phyloP scores from a whole-genome alignment of 2,113 vertebrate genomes.

The Ochotona curzoniae region DNA sequence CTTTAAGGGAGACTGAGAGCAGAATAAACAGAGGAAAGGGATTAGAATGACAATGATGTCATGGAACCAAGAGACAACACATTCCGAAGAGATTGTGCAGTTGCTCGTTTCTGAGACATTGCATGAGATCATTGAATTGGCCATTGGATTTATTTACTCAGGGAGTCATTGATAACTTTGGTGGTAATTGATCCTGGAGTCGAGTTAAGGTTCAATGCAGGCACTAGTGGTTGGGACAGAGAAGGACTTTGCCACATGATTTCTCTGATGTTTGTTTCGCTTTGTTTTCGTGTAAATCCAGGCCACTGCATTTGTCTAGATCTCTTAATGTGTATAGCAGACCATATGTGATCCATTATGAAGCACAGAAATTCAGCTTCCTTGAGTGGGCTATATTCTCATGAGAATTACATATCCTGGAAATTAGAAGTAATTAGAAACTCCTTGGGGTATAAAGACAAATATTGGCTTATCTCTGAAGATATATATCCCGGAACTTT shows the following conservation, averaged over 20 bases:
- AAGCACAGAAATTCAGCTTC: background rate
- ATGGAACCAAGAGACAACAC: background rate
- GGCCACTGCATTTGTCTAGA: background rate
- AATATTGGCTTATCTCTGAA: background rate
- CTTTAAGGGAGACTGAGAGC: background rate
- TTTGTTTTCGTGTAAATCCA: background rate
- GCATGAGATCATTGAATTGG: background rate
- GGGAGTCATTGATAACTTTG: conserved; percentile 16
- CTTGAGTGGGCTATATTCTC: background rate
- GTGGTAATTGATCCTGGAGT: background rate
- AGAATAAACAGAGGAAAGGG: no score
- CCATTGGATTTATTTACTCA: background rate
- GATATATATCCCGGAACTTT: background rate
- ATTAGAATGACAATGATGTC: background rate
- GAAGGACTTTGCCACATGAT: background rate
- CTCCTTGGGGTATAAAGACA: background rate
- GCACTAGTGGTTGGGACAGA: background rate
- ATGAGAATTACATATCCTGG: background rate
- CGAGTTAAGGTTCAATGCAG: background rate
- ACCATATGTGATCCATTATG: no score
- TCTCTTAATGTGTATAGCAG: background rate
- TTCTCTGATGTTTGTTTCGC: background rate
- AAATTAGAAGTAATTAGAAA: background rate
- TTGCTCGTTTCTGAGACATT: background rate
- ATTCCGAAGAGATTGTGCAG: background rate